These are phyloP conservation scores for Leptinotarsa rubiginosa DNA, from an alignment of 2,888 invertebrate genomes.

Conservation along the genomic window DNA sequence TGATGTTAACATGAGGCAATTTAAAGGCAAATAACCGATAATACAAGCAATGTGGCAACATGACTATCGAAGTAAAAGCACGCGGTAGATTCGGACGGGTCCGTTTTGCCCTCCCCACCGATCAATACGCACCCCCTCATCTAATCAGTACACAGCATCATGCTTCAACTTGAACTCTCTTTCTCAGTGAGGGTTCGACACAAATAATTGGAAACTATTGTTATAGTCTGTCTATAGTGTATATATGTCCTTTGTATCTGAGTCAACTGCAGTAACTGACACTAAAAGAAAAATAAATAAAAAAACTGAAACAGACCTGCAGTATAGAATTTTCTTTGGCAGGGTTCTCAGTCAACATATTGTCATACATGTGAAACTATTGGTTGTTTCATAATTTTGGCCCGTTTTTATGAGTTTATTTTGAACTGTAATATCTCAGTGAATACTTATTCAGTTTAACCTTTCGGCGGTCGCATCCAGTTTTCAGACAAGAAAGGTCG, in stretches of 20 bases:
- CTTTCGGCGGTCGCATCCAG: too few species aligned
- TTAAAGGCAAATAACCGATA: background rate
- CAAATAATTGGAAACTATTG: slow-evolving; percentile 5
- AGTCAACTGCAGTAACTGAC: background rate
- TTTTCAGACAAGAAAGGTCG: too few species aligned
- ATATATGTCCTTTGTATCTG: background rate
- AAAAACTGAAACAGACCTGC: too few species aligned
- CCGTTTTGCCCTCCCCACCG: slow-evolving; percentile 45
- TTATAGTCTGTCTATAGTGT: background rate
- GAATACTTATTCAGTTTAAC: too few species aligned
- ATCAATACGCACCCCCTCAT: slow-evolving; percentile 49
- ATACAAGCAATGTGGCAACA: slow-evolving; percentile 27
- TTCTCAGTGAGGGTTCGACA: background rate
- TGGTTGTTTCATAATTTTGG: too few species aligned
- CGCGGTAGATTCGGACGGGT: slow-evolving; percentile 42
- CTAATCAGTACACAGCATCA: slow-evolving; percentile 30
- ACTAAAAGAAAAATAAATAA: background rate
- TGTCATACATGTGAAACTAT: too few species aligned
- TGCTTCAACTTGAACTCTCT: slow-evolving; percentile 19
- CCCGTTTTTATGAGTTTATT: too few species aligned
- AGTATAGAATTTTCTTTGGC: too few species aligned
- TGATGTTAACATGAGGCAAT: background rate
- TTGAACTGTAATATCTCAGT: too few species aligned
- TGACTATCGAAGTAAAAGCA: slow-evolving; percentile 31
- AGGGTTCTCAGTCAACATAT: too few species aligned